phyloP scores from a whole-genome alignment of 2,113 vertebrate genomes.

The Balaeniceps rex region DNA sequence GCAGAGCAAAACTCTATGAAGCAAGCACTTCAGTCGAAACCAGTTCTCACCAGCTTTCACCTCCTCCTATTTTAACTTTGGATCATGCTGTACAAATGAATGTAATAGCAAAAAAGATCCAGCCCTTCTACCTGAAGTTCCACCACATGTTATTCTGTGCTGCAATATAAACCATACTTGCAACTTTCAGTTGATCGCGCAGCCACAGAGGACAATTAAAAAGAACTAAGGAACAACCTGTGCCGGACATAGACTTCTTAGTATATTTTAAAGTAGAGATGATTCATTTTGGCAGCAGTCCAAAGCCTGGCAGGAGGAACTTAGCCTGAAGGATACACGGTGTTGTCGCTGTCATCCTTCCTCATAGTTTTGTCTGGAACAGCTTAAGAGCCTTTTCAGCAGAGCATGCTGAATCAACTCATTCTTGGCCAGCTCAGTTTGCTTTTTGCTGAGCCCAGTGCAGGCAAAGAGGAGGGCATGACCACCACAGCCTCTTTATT shows the following conservation, averaged over 20 bases:
- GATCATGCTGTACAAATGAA: neutral
- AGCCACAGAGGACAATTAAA: neutral
- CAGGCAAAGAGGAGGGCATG: too few relatives aligned
- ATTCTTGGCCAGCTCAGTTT: too few relatives aligned
- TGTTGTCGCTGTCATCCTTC: too few relatives aligned
- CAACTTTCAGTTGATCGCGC: neutral
- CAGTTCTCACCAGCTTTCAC: neutral
- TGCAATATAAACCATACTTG: neutral
- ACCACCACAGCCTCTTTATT: neutral
- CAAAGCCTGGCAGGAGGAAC: neutral
- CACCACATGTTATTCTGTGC: neutral
- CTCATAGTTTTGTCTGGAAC: too few relatives aligned
- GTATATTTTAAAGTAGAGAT: neutral
- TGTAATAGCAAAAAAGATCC: neutral
- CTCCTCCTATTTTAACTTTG: neutral
- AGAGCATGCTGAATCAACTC: too few relatives aligned
- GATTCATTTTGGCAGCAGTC: constrained; percentile 8
- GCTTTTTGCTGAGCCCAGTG: too few relatives aligned
- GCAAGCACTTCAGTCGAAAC: neutral
- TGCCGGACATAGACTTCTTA: neutral
- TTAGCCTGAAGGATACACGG: too few relatives aligned
- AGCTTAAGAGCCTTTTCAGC: too few relatives aligned
- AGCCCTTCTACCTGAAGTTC: neutral
- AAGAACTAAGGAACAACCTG: neutral
- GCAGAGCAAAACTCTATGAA: neutral